Base-by-base conservation (phyloP, 2,888 invertebrate genomes). In the Eilema sororculum region DNA sequence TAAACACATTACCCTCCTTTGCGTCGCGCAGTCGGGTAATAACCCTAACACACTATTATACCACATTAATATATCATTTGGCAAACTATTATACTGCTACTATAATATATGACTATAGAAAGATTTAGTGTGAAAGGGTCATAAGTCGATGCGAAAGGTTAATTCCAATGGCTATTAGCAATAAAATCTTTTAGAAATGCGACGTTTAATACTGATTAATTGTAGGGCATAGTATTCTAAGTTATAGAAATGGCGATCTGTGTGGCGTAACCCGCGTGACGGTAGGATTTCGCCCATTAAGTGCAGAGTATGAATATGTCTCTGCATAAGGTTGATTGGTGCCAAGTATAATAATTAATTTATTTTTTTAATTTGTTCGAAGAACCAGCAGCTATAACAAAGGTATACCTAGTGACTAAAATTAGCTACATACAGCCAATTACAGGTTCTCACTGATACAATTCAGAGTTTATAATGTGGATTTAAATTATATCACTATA, bases 161-260 rank as follows among this genome's bases (percentile, higher is more conserved):
- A 46, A 46, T 22, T 57, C 46, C 41, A 70, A 46, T 57, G 25
- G 25, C 22, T 8, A 28, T 59, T 52, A 64, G 41, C 65, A 65
- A 30, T 41, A 60, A 62, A 37, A n/a, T 20, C 60, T 46, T 61
- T 20, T 28, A 30, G 24, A 24, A 24, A 62, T 16, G 16, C n/a
- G 20, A n/a, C 25, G 24, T 20, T 52, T 52, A 61, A 61, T 68
- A 68, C 25, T 68, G 60, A 67, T 67, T 67, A 25, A 68, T 37
- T 62, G 52, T 3, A 24, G 56, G 37, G 10, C 24, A 12, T 28
- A n/a, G n/a, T n/a, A 37, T 57, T 65, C 0, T 10, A 67, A 13
- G 16, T 16, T 5, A 24, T n/a, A n/a, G n/a, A 20, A 62, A 28
- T 82, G 77, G 81, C 80, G 78, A 78, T 78, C 70, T 41, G 41